Conservation (phyloP, 2,888 invertebrate species). For the Calephelis perditalis region DNA sequence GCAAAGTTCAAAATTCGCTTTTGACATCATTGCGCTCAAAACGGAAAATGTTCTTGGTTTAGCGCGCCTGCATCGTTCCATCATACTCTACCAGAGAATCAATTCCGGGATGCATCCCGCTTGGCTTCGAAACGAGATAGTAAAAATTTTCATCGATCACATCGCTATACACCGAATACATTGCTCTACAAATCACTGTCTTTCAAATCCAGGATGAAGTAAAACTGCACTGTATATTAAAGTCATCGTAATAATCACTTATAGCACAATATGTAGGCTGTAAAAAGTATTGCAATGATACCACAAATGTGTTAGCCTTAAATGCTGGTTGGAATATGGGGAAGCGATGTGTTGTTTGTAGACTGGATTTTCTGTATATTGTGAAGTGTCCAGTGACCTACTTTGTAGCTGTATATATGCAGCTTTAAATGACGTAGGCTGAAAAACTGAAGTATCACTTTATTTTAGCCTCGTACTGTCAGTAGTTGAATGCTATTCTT, state of each 20-base stretch:
- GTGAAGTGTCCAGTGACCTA: too few relatives aligned
- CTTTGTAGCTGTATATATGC: too few relatives aligned
- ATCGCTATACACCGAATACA: conserved; percentile 12
- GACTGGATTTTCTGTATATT: background rate
- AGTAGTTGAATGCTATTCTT: too few relatives aligned
- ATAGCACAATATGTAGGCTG: conserved; percentile 3
- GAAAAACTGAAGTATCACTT: too few relatives aligned
- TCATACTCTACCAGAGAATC: conserved; percentile 51
- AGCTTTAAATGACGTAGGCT: too few relatives aligned
- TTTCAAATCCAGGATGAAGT: background rate
- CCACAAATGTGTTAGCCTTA: conserved; percentile 40
- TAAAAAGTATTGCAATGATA: conserved; percentile 23
- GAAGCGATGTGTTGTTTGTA: conserved; percentile 32
- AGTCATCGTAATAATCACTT: background rate
- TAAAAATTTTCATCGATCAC: background rate
- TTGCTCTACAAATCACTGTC: conserved; percentile 5
- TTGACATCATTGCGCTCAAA: conserved; percentile 25
- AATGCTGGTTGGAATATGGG: conserved; percentile 47
- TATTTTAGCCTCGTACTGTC: too few relatives aligned
- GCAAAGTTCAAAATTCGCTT: conserved; percentile 22
- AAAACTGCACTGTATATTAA: conserved; percentile 16
- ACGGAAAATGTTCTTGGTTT: conserved; percentile 36
- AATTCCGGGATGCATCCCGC: conserved; percentile 40
- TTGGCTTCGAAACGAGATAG: background rate
- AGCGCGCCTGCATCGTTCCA: conserved; percentile 58